Evolutionary conservation across 2,888 invertebrate genomes (phyloP).

Genomic region (Mythimna vitellina): DNA sequence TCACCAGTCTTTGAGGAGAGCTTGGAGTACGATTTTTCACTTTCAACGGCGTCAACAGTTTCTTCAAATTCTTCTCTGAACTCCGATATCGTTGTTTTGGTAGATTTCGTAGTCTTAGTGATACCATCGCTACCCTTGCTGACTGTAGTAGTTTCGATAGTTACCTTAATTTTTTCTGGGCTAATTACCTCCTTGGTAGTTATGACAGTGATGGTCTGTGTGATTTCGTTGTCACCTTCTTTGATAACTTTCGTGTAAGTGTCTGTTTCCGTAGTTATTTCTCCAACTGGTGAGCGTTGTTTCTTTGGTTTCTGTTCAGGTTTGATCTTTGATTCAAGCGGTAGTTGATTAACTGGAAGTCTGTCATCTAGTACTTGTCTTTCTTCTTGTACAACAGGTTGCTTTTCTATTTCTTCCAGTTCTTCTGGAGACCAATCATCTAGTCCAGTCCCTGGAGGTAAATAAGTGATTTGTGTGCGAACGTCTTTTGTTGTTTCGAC

Average conservation of each 20-base stretch:
- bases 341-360: constrained; percentile 70
- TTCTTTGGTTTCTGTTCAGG: constrained; percentile 78
- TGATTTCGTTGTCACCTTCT: constrained; percentile 86
- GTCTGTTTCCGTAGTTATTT: constrained; percentile 87
- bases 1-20: constrained; percentile 88
- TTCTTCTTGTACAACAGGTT: constrained; percentile 72
- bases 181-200: constrained; percentile 88
- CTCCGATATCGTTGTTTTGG: constrained; percentile 88
- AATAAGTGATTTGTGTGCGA: constrained; percentile 87
- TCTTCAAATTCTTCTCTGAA: constrained; percentile 88
- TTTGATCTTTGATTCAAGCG: constrained; percentile 71
- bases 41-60: constrained; percentile 84
- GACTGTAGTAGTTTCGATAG: constrained; percentile 87
- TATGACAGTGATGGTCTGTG: constrained; percentile 87
- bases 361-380: constrained; percentile 72
- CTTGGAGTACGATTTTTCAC: constrained; percentile 88
- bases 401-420: constrained; percentile 82
- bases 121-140: constrained; percentile 85
- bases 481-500: constrained; percentile 88
- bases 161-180: constrained; percentile 87
- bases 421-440: constrained; percentile 88
- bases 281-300: constrained; percentile 85
- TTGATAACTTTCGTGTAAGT: constrained; percentile 85
- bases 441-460: constrained; percentile 84
- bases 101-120: constrained; percentile 88